Conservation (phyloP, 2,888 invertebrate species). For the Hirtodrosophila histrioides region DNA sequence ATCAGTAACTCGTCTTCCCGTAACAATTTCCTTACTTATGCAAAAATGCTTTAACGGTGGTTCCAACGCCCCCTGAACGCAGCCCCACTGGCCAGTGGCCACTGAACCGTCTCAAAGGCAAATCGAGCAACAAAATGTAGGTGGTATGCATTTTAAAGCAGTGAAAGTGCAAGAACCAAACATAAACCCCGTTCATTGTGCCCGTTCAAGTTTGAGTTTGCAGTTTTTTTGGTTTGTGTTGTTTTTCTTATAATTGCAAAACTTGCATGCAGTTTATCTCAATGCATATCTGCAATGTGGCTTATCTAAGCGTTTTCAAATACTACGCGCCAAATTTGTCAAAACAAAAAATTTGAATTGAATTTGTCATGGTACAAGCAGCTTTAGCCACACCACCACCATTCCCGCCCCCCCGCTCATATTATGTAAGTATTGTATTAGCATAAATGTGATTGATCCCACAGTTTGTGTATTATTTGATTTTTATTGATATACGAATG, state of each 20-base stretch:
- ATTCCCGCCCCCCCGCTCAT: constrained; percentile 13
- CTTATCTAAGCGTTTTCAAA: constrained; percentile 70
- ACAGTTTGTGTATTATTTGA: constrained; percentile 72
- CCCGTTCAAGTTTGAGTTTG: constrained; percentile 26
- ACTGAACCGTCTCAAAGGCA: constrained; percentile 55
- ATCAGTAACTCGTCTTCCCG: constrained; percentile 69
- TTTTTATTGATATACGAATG: constrained; percentile 75
- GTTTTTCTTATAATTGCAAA: constrained; percentile 48
- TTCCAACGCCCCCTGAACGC: constrained; percentile 52
- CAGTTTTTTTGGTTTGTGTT: too few relatives aligned
- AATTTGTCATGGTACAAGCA: constrained; percentile 62
- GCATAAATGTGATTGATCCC: constrained; percentile 79
- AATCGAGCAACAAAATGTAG: constrained; percentile 66
- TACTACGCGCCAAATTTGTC: constrained; percentile 66
- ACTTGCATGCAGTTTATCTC: constrained; percentile 19
- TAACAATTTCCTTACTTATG: constrained; percentile 75
- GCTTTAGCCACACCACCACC: background rate
- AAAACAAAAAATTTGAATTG: constrained; percentile 71
- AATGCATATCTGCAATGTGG: constrained; percentile 8
- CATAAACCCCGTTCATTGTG: constrained; percentile 59
- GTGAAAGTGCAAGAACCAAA: constrained; percentile 71
- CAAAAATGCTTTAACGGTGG: constrained; percentile 70
- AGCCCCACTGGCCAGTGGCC: constrained; percentile 36
- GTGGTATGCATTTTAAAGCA: constrained; percentile 76
- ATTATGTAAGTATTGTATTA: constrained; percentile 75